Evolutionary conservation across 2,888 invertebrate genomes (phyloP).

Genomic region (Luffia ferchaultella): DNA sequence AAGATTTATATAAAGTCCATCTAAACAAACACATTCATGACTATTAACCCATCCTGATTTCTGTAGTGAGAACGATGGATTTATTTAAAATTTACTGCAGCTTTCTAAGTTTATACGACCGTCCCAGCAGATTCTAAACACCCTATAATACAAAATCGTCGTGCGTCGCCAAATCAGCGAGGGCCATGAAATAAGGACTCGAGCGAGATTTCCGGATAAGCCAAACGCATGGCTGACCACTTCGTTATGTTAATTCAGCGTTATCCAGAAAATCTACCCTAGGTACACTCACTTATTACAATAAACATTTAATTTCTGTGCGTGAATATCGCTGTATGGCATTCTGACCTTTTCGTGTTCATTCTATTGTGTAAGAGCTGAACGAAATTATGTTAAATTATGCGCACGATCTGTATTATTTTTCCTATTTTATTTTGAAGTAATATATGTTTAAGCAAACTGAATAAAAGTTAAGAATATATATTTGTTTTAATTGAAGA

Average conservation of each 20-base stretch:
- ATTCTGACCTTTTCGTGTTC: neutral
- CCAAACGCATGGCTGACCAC: conserved; percentile 32
- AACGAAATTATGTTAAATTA: neutral
- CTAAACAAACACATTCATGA: too few species aligned
- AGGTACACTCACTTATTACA: conserved; percentile 21
- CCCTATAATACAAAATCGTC: neutral
- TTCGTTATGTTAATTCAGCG: conserved; percentile 35
- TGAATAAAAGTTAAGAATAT: too few species aligned
- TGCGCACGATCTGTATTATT: neutral
- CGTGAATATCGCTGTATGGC: neutral
- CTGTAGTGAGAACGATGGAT: too few species aligned
- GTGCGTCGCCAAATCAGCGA: conserved; percentile 11
- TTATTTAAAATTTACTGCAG: too few species aligned
- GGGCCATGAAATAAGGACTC: neutral
- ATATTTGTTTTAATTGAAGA: too few species aligned
- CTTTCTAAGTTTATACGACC: too few species aligned
- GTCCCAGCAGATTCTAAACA: neutral
- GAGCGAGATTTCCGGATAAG: conserved; percentile 21
- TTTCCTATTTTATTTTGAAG: too few species aligned
- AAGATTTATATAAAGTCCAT: too few species aligned
- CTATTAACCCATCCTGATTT: too few species aligned
- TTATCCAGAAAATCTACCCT: conserved; percentile 14
- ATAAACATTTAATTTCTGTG: neutral
- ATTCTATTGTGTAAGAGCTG: too few species aligned
- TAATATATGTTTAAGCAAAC: too few species aligned